Base-by-base conservation (phyloP, 2,888 invertebrate species). In the Tenthredo notha region DNA sequence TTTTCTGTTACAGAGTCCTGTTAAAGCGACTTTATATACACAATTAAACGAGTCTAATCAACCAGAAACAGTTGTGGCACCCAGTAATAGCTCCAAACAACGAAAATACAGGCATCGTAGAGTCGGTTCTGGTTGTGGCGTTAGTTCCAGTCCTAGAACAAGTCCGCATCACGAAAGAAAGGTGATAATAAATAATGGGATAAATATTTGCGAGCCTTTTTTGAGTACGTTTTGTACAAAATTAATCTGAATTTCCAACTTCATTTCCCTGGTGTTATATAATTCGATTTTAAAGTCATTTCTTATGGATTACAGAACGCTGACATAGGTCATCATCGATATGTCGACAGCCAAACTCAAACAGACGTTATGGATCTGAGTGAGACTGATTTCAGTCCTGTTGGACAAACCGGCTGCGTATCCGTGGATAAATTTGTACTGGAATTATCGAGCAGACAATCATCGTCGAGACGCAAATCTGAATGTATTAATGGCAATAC, bases 311-410 rank as follows among this genome's bases (percentile, higher is more conserved):
- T 90, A 50, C 84, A 92, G 92, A 91, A 90, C 86, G 89, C 90
- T 29, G 91, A 91, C 75, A 78, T 93, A 82, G 91, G 93, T 7
- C 88, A 92, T 7, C 89, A 92, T 10, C 93, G 94, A 87, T 92
- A 95, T 33, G 95, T 96, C 6, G 95, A 96, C 89, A 95, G 94
- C 84, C 96, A 96, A 90, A 96, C 96, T 0, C 96, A 96, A 93
- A 96, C 96, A 4, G 96, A 96, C 89, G 94, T 94, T 82, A 95
- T 95, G 94, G 95, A 95, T 88, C 94, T 95, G 65, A 95, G 95
- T 89, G 95, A 95, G 90, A 94, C 94, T n/a, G 95, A 95, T 91
- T 92, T 94, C 37, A 95, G 95, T 90, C 95, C 95, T 5, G 40
- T 86, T 40, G 33, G 70, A 47, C 84, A 86, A 78, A 85, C 65